These are phyloP conservation scores for Oscheius sp. DNA, from an alignment of 2,888 invertebrate genomes.

Conservation along the genomic window DNA sequence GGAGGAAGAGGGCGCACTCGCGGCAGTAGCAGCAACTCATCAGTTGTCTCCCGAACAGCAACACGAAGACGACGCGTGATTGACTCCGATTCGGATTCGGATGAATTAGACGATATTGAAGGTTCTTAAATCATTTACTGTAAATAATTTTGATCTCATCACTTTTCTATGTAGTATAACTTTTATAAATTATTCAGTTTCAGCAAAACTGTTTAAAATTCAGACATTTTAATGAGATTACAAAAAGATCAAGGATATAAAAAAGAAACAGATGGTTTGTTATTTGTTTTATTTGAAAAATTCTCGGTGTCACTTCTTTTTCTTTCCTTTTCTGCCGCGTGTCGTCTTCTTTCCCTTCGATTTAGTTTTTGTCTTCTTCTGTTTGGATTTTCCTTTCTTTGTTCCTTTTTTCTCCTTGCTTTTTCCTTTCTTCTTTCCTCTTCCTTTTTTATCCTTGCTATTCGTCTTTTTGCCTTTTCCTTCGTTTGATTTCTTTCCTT, in stretches of 20 bases:
- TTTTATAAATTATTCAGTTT: too few species aligned
- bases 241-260: too few species aligned
- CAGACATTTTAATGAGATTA: too few species aligned
- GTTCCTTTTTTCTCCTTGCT: background rate
- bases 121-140: background rate
- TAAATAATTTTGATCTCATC: too few species aligned
- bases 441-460: background rate
- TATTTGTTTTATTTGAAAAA: background rate
- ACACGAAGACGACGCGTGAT: slow-evolving; percentile 2
- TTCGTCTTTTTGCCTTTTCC: background rate
- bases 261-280: background rate
- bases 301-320: background rate
- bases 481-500: background rate
- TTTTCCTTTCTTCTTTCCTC: background rate
- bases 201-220: too few species aligned
- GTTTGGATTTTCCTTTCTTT: background rate
- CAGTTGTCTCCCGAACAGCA: background rate
- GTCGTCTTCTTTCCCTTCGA: background rate
- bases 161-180: too few species aligned
- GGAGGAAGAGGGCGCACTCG: background rate
- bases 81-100: background rate
- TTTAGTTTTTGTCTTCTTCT: too few species aligned
- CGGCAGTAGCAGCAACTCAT: too few species aligned
- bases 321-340: background rate
- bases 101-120: slow-evolving; percentile 3